Conservation (phyloP, 1,140 invertebrate species). For the Aphis craccivora region DNA sequence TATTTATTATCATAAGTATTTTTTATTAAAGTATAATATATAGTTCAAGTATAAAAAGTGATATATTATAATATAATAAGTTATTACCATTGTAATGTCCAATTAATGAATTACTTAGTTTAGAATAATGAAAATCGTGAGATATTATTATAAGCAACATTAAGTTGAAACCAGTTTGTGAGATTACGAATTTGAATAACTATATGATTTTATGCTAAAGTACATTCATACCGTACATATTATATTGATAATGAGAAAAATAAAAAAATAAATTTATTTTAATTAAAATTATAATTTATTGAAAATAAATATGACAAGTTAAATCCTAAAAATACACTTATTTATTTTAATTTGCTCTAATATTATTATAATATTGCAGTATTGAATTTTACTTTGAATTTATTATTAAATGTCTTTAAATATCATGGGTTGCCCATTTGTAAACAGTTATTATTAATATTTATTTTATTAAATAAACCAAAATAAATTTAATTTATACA, state of each 20-base stretch:
- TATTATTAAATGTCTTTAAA: no score
- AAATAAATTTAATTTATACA: neutral
- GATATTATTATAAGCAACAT: neutral
- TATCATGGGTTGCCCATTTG: no score
- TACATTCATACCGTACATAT: neutral
- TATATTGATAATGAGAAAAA: neutral
- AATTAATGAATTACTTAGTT: neutral
- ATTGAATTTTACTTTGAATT: no score
- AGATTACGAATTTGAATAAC: neutral
- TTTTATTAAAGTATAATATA: neutral
- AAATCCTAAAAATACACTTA: no score
- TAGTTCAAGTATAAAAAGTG: neutral
- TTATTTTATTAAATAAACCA: neutral
- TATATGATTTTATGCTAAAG: neutral
- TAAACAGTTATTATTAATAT: no score
- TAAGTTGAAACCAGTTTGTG: neutral
- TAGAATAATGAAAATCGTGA: neutral
- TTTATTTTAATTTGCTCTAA: no score
- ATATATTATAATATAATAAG: neutral
- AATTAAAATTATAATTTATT: neutral
- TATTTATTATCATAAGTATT: neutral
- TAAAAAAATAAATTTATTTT: neutral
- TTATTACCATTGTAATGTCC: neutral
- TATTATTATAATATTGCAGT: no score
- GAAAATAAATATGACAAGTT: neutral